Conservation (phyloP, 92 coral and sea anemone genomes). For the Metridium senile region DNA sequence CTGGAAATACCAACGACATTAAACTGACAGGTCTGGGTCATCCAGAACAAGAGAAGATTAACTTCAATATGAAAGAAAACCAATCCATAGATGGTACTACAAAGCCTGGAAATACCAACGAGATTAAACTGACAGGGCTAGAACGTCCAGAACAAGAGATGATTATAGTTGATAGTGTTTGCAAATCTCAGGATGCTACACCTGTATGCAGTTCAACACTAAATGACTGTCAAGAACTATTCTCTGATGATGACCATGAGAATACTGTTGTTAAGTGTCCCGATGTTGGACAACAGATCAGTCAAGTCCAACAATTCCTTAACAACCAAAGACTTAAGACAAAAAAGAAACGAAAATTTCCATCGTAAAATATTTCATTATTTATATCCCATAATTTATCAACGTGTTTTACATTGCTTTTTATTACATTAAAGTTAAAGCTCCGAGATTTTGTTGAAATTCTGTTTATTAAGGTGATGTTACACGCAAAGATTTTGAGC, state of each 20-base stretch:
- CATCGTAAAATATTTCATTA: slow-evolving; percentile 21
- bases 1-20: neutral
- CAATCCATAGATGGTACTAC: neutral
- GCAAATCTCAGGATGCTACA: neutral
- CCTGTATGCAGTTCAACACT: too few species aligned
- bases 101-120: neutral
- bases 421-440: too few species aligned
- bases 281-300: slow-evolving; percentile 72
- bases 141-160: too few species aligned
- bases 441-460: too few species aligned
- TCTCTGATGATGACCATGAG: slow-evolving; percentile 66
- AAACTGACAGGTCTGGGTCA: neutral
- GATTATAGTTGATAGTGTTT: neutral
- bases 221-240: slow-evolving; percentile 43
- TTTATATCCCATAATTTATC: neutral
- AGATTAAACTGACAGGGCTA: neutral
- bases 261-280: slow-evolving; percentile 23
- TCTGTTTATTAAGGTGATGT: too few species aligned
- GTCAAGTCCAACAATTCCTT: slow-evolving; percentile 68
- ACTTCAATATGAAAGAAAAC: neutral
- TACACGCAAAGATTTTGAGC: too few species aligned
- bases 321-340: slow-evolving; percentile 77
- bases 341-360: slow-evolving; percentile 66
- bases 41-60: too few species aligned
- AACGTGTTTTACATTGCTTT: too few species aligned